Percentiles rank a stretch among this genome's conserved stretches.
Evolutionary conservation across 1,140 invertebrate genomes (phyloP).

Genomic region (Bombus fervidus): DNA sequence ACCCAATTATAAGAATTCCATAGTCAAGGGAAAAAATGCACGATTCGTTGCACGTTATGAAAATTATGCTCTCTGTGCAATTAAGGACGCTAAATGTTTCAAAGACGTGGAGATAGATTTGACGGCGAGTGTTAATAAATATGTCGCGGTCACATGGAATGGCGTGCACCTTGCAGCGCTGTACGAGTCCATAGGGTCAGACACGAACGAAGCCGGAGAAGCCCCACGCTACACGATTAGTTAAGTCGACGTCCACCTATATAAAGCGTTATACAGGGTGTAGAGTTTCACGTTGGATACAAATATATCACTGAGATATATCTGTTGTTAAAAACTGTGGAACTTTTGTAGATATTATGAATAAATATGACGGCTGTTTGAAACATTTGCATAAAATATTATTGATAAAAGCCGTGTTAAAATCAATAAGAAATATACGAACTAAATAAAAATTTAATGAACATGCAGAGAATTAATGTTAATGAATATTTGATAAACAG

Average conservation of each 20-base stretch:
- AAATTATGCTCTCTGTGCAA: not conserved
- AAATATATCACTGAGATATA: not conserved
- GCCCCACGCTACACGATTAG: slow-evolving; percentile 74
- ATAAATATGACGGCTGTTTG: not conserved
- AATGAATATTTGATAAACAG: too few relatives aligned
- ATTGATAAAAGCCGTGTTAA: not conserved
- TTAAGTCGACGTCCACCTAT: slow-evolving; percentile 76
- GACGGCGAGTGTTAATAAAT: slow-evolving; percentile 51
- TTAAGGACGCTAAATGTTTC: not conserved
- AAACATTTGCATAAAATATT: not conserved
- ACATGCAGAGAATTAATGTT: not conserved
- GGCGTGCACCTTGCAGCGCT: slow-evolving; percentile 59
- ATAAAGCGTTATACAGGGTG: slow-evolving; percentile 62
- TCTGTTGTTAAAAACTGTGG: too few relatives aligned
- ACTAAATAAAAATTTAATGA: not conserved
- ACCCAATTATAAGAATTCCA: too few relatives aligned
- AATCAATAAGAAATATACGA: not conserved
- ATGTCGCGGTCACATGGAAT: slow-evolving; percentile 50
- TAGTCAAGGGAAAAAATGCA: too few relatives aligned
- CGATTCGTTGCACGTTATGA: too few relatives aligned
- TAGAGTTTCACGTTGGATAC: not conserved
- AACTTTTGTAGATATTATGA: too few relatives aligned
- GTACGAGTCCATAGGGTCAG: slow-evolving; percentile 67
- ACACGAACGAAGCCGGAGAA: slow-evolving; percentile 76
- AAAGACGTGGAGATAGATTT: not conserved